These are phyloP conservation scores for Dolichallabes microphthalmus DNA, from an alignment of 2,113 vertebrate species.

Conservation along the genomic window DNA sequence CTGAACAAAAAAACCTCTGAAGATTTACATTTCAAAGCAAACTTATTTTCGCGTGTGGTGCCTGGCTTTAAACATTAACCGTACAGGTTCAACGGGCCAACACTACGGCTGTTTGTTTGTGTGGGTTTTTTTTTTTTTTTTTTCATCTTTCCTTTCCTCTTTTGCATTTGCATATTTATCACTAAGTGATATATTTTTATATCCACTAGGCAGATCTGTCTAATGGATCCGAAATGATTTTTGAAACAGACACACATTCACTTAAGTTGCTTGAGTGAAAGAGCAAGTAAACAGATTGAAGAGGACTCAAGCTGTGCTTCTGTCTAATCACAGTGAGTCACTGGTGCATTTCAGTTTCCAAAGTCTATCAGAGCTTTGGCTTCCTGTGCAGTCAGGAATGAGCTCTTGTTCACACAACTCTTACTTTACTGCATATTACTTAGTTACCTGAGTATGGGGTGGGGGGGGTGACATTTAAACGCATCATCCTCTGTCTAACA, in stretches of 20 bases:
- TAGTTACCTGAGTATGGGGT: slow-evolving; percentile 21
- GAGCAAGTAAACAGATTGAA: slow-evolving; percentile 33
- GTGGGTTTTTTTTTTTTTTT: neutral
- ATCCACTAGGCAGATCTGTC: slow-evolving; percentile 7
- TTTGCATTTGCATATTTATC: slow-evolving; percentile 24
- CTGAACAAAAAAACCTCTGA: neutral
- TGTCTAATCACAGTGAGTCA: slow-evolving; percentile 37
- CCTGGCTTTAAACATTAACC: neutral
- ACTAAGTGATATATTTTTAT: neutral
- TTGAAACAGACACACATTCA: slow-evolving; percentile 15
- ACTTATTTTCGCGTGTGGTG: neutral
- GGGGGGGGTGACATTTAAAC: slow-evolving; percentile 33
- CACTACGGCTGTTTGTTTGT: neutral
- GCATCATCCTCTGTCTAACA: slow-evolving; percentile 25
- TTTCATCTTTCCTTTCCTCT: neutral
- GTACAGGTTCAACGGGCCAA: neutral
- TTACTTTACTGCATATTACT: slow-evolving; percentile 14
- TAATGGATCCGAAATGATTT: slow-evolving; percentile 3
- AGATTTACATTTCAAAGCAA: slow-evolving; percentile 5
- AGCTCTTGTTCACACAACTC: slow-evolving; percentile 19
- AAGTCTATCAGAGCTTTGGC: slow-evolving; percentile 22
- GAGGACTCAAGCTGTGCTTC: slow-evolving; percentile 28
- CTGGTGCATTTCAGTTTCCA: slow-evolving; percentile 24
- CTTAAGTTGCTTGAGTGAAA: slow-evolving; percentile 20
- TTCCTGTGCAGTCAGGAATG: slow-evolving; percentile 13